A percentile compares a stretch with the other conserved stretches of the same genome.
Conservation (phyloP, 92 coral and sea anemone species). For the Palythoa heliodiscus region DNA sequence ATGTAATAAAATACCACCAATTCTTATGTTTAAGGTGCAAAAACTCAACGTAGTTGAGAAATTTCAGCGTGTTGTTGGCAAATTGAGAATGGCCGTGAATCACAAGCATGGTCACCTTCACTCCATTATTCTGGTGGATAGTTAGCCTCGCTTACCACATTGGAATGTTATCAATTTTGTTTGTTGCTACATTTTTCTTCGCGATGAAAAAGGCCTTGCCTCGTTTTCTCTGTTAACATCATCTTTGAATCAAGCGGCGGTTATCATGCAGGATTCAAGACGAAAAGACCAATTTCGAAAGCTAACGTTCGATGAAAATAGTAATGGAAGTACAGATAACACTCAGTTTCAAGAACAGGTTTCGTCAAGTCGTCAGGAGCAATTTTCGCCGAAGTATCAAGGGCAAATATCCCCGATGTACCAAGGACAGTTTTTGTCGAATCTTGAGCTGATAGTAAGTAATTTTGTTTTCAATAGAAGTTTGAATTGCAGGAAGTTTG, state of each 20-base stretch:
- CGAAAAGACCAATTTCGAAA: not conserved
- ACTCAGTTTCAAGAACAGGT: not conserved
- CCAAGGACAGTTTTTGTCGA: slow-evolving; percentile 4
- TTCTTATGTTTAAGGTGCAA: no score
- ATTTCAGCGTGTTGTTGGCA: no score
- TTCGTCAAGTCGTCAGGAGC: not conserved
- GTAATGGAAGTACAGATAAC: not conserved
- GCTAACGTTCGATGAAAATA: not conserved
- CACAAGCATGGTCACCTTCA: no score
- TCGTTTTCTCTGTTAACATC: not conserved
- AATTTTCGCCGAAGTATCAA: not conserved
- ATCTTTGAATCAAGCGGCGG: not conserved
- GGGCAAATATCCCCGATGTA: not conserved
- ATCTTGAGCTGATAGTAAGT: slow-evolving; percentile 14
- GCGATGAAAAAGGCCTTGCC: not conserved
- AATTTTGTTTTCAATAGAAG: not conserved
- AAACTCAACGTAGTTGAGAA: no score
- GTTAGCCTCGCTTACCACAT: not conserved
- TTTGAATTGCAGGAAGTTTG: no score
- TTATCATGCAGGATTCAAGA: not conserved
- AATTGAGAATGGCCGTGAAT: no score
- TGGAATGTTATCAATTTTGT: not conserved
- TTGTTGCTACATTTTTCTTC: not conserved
- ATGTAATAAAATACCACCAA: no score
- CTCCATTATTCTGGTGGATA: not conserved